These are phyloP conservation scores for Emydura subglobosa DNA, from an alignment of 2,113 vertebrate genomes.

Conservation along the genomic window DNA sequence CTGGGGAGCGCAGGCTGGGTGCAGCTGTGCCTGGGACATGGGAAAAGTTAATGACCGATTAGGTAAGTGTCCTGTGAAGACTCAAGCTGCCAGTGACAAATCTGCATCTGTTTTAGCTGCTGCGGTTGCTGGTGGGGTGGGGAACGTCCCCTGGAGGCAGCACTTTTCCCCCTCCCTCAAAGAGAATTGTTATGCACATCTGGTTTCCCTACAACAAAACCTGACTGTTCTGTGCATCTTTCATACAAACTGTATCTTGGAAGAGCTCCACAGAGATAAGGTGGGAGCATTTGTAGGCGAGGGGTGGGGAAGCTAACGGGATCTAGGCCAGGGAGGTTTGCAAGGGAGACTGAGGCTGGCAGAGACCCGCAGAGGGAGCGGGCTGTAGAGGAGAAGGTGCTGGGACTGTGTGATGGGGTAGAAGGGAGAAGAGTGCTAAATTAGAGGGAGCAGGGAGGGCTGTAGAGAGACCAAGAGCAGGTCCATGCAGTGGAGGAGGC, in stretches of 20 bases:
- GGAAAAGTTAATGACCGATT: constrained; percentile 53
- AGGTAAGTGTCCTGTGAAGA: background rate
- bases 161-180: fast-evolving
- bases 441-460: background rate
- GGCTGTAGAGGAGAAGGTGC: background rate
- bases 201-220: background rate
- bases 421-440: background rate
- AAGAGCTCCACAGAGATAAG: background rate
- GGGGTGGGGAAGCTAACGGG: fast-evolving
- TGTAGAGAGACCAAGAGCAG: background rate
- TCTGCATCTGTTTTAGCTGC: constrained; percentile 43
- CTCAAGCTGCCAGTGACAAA: constrained; percentile 2
- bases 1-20: constrained; percentile 14
- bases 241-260: background rate
- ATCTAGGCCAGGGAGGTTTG: background rate
- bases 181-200: background rate
- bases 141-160: too few species aligned
- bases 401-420: background rate
- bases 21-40: constrained; percentile 55
- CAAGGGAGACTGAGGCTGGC: background rate
- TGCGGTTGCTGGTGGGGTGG: background rate
- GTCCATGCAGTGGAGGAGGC: background rate
- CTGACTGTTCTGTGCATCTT: background rate
- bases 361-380: too few species aligned
- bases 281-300: fast-evolving